These are phyloP conservation scores for Ectemnius lituratus DNA, from an alignment of 2,888 invertebrate species.

Conservation along the genomic window DNA sequence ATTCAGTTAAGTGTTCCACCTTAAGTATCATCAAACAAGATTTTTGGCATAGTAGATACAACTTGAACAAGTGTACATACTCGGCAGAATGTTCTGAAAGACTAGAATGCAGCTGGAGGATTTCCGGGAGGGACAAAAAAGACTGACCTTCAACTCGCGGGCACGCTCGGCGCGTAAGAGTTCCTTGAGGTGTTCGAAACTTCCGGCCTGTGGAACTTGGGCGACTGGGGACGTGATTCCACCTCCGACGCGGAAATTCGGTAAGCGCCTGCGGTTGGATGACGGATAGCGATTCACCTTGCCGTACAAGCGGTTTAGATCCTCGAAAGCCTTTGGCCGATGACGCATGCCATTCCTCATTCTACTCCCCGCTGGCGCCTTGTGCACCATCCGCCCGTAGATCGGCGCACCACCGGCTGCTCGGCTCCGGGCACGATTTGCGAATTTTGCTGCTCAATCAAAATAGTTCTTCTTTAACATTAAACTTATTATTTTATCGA, in stretches of 20 bases:
- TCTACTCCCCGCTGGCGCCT: conserved; percentile 81
- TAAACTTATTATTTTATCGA: too few species aligned
- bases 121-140: not conserved
- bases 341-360: conserved; percentile 75
- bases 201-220: conserved; percentile 74
- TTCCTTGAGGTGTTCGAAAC: conserved; percentile 89
- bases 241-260: conserved; percentile 59
- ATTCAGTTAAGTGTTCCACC: too few species aligned
- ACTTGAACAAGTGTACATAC: too few species aligned
- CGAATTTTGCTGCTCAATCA: conserved; percentile 18
- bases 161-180: conserved; percentile 88
- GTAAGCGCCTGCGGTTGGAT: conserved; percentile 78
- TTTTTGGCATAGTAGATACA: too few species aligned
- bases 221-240: conserved; percentile 54
- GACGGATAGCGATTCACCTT: conserved; percentile 78
- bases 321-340: conserved; percentile 79
- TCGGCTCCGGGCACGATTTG: conserved; percentile 64
- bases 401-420: conserved; percentile 79
- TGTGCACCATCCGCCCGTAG: conserved; percentile 86
- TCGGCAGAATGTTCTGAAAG: too few species aligned
- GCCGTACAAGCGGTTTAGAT: conserved; percentile 79
- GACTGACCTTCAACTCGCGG: conserved; percentile 81
- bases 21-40: too few species aligned
- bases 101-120: not conserved
- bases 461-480: too few species aligned